A percentile compares a stretch with the other conserved stretches of the same genome.
phyloP scores from a whole-genome alignment of 1,140 invertebrate genomes.

The Branchinecta lynchi region DNA sequence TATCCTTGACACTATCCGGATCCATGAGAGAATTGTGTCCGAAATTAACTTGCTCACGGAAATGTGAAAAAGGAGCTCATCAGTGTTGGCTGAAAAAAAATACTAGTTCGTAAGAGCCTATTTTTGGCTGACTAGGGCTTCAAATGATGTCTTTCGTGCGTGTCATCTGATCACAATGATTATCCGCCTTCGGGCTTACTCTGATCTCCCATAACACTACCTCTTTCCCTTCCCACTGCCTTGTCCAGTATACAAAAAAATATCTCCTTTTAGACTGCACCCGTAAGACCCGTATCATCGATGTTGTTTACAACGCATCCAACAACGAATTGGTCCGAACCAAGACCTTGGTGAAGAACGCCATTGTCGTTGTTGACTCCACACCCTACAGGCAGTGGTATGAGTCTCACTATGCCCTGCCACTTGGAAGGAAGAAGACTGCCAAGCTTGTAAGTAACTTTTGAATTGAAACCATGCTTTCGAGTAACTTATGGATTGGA shows the following conservation, averaged over 20 bases:
- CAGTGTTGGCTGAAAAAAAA: too few species aligned
- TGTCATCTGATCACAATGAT: slow-evolving; percentile 18
- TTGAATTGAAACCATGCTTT: too few species aligned
- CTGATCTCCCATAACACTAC: neutral
- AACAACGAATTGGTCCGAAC: slow-evolving; percentile 98
- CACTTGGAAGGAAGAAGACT: slow-evolving; percentile 89
- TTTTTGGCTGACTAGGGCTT: too few species aligned
- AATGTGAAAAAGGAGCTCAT: too few species aligned
- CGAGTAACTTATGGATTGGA: too few species aligned
- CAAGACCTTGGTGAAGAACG: slow-evolving; percentile 97
- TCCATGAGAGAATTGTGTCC: too few species aligned
- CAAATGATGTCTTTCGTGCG: slow-evolving; percentile 17
- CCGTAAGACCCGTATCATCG: slow-evolving; percentile 93
- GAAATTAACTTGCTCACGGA: too few species aligned
- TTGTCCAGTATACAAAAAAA: too few species aligned
- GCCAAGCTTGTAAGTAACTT: slow-evolving; percentile 63
- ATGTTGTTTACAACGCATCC: slow-evolving; percentile 98
- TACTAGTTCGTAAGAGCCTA: too few species aligned
- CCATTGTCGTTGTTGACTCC: slow-evolving; percentile 92
- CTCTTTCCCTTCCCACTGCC: too few species aligned
- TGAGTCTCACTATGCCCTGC: slow-evolving; percentile 85
- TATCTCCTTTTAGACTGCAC: slow-evolving; percentile 43
- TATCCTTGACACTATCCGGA: too few species aligned
- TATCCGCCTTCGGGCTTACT: neutral
- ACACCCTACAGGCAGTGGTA: slow-evolving; percentile 99